Base-by-base conservation (phyloP, 2,113 vertebrate genomes). In the Theristicus caerulescens region DNA sequence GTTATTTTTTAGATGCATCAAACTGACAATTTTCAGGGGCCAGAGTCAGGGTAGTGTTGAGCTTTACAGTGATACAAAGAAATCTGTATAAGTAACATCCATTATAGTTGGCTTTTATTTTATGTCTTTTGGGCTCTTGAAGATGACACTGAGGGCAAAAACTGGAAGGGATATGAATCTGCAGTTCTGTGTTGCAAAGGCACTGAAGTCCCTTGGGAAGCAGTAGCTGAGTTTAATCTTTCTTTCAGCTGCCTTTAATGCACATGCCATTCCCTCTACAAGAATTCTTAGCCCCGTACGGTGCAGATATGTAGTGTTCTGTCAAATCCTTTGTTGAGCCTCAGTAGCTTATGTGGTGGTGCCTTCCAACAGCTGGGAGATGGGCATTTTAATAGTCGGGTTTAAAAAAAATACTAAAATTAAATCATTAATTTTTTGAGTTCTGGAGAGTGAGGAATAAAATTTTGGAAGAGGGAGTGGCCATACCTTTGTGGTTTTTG, bases 221-320 rank as follows among this genome's bases (percentile, higher is more conserved):
- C 79, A 77, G 73, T 54, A 71, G 79, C 71, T 57, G 82, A 85
- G 65, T 81, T 96, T 93, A 92, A 83, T 94, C 93, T 95, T 90
- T 80, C 51, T 42, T 96, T 96, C 92, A 93, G 86, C 88, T 94
- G 79, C 83, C 29, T 74, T 83, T 82, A 82, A 78, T 92, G 67
- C 10, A 13, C 20, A 9, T 91, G 82, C 89, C 67, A n/a, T 96
- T 91, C 86, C 58, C 55, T 80, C 87, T 51, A 10, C 52, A 73
- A 59, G 81, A 74, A 88, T 88, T 89, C 76, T 91, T 76, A 57
- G 44, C 57, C 46, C 55, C n/a, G 47, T 61, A 19, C 16, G 2
- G 67, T 51, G 46, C 44, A 49, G 72, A 82, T 59, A 44, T 74
- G 32, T 42, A 54, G 64, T 8, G 25, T 64, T 86, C 42, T 67